phyloP scores from a whole-genome alignment of 2,888 invertebrate genomes.

The Netelia virgata region DNA sequence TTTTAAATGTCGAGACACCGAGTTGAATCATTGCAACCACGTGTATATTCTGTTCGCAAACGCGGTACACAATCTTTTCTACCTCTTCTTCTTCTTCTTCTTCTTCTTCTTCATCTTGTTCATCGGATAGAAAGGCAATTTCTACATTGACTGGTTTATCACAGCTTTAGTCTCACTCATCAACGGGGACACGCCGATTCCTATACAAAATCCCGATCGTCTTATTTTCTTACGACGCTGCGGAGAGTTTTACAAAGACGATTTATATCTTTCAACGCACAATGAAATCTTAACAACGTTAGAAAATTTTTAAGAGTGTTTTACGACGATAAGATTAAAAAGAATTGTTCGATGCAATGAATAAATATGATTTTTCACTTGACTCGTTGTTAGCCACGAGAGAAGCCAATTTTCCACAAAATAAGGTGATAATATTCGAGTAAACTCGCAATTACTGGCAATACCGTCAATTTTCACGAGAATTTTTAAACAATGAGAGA shows the following conservation, averaged over 20 bases:
- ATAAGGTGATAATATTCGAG: neutral
- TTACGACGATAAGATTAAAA: too few relatives aligned
- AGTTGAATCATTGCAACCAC: conserved; percentile 65
- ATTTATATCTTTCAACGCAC: neutral
- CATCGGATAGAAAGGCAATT: conserved; percentile 63
- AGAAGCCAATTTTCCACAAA: neutral
- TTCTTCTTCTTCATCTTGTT: conserved; percentile 21
- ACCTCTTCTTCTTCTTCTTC: neutral
- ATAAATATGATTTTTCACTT: too few relatives aligned
- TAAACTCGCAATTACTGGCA: neutral
- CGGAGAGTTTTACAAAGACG: neutral
- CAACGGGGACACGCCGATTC: conserved; percentile 59
- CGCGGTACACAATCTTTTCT: conserved; percentile 47
- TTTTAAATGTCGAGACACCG: conserved; percentile 67
- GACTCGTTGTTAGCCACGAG: too few relatives aligned
- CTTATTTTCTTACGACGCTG: conserved; percentile 1
- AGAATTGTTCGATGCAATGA: too few relatives aligned
- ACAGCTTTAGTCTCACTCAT: conserved; percentile 58
- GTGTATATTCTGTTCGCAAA: conserved; percentile 57
- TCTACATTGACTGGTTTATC: conserved; percentile 63
- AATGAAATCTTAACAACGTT: neutral
- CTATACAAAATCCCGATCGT: conserved; percentile 30
- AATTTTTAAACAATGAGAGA: neutral
- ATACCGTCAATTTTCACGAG: neutral
- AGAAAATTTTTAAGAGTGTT: too few relatives aligned